These are phyloP conservation scores for Patella pellucida DNA, from an alignment of 2,888 invertebrate genomes.

Conservation along the genomic window DNA sequence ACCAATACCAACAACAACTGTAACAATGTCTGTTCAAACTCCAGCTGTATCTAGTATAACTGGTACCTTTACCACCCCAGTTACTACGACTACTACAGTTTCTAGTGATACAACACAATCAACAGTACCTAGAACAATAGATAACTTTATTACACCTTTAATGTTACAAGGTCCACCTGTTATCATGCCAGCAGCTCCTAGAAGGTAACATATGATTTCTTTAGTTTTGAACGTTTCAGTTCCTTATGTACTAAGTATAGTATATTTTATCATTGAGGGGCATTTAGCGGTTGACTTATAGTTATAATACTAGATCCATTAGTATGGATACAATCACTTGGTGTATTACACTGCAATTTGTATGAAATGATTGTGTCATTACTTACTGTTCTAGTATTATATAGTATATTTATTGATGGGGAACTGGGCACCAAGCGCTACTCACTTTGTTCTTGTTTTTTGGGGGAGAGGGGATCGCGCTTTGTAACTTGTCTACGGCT, in stretches of 20 bases:
- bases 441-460: no score
- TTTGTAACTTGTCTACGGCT: no score
- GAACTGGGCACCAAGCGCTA: no score
- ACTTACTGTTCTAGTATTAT: no score
- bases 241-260: neutral
- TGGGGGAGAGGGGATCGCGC: no score
- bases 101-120: conserved; percentile 32
- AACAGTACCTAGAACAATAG: conserved; percentile 18
- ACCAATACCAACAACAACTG: conserved; percentile 25
- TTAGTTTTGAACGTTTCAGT: neutral
- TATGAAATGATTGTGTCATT: no score
- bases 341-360: no score
- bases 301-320: no score
- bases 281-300: no score
- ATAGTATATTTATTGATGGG: no score
- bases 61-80: conserved; percentile 13
- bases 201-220: conserved; percentile 11
- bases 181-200: conserved; percentile 2
- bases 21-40: conserved; percentile 18
- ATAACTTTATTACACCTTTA: neutral
- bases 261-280: no score
- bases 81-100: conserved; percentile 21
- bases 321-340: no score
- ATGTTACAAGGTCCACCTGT: conserved; percentile 9
- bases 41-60: conserved; percentile 3